Evolutionary conservation across 2,113 vertebrate species (phyloP).

Genomic region (Nibea albiflora): DNA sequence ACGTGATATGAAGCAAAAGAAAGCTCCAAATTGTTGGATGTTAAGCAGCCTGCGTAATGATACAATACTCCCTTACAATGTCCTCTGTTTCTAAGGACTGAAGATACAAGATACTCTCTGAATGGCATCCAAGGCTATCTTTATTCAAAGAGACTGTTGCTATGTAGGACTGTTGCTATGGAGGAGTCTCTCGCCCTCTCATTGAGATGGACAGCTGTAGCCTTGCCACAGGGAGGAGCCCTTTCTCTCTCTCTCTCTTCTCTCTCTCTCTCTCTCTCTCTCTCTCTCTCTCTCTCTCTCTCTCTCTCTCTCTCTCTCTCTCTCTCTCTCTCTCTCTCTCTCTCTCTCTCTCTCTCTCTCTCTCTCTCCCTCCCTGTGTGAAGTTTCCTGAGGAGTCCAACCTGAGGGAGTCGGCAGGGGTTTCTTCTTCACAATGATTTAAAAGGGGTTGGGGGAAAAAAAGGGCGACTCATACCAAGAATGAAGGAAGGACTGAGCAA

Average conservation of each 20-base stretch:
- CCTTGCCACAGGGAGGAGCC: constrained; percentile 83
- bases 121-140: constrained; percentile 75
- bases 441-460: constrained; percentile 38
- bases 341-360: constrained; percentile 59
- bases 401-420: constrained; percentile 41
- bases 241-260: constrained; percentile 76
- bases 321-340: constrained; percentile 81
- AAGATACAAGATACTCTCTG: constrained; percentile 53
- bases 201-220: constrained; percentile 66
- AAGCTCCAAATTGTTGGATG: neutral
- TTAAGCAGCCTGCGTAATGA: constrained; percentile 9
- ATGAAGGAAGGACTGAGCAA: constrained; percentile 17
- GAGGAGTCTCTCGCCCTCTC: constrained; percentile 65
- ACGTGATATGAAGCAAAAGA: constrained; percentile 21
- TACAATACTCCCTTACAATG: constrained; percentile 23
- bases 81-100: constrained; percentile 53
- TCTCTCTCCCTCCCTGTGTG: constrained; percentile 71
- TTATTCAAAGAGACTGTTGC: constrained; percentile 83
- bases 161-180: constrained; percentile 87
- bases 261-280: constrained; percentile 73
- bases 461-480: constrained; percentile 37
- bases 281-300: constrained; percentile 66
- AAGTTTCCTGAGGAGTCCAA: constrained; percentile 42
- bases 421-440: constrained; percentile 46
- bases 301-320: constrained; percentile 46